phyloP scores from a whole-genome alignment of 2,797 vertebrate genomes.

The Prunella strophiata region DNA sequence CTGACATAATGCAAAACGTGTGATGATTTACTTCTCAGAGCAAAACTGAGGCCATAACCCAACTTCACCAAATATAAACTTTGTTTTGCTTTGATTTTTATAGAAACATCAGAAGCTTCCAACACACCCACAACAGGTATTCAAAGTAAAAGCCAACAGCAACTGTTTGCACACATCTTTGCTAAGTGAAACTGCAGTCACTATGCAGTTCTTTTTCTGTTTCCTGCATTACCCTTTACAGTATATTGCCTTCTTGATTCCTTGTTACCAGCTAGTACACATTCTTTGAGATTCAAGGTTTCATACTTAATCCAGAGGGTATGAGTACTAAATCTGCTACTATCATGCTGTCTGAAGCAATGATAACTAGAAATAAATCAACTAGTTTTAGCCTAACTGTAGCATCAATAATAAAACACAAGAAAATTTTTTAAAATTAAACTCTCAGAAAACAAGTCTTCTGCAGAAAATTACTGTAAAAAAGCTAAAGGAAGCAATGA shows the following conservation, averaged over 20 bases:
- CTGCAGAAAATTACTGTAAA: neutral
- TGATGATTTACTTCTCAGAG: neutral
- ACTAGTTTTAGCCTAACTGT: neutral
- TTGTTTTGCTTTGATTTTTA: neutral
- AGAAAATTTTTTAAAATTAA: neutral
- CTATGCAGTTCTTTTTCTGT: neutral
- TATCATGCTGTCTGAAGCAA: neutral
- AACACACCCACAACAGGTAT: conserved; percentile 11
- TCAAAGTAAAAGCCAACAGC: conserved; percentile 36
- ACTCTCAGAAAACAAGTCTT: neutral
- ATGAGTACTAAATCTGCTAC: neutral
- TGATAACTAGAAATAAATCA: neutral
- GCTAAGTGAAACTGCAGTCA: neutral
- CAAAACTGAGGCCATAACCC: neutral
- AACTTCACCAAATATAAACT: neutral
- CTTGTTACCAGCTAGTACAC: neutral
- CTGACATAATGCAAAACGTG: neutral
- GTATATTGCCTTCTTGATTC: neutral
- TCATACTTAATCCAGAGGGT: neutral
- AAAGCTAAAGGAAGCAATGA: neutral
- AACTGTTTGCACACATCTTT: neutral
- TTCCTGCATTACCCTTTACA: neutral
- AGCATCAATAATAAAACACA: neutral
- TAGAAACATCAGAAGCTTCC: neutral
- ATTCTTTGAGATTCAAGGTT: neutral